Evolutionary conservation across 2,797 vertebrate genomes (phyloP), one percentile per base, ranked within the genome.

Genomic region (Sebastes cheni): DNA sequence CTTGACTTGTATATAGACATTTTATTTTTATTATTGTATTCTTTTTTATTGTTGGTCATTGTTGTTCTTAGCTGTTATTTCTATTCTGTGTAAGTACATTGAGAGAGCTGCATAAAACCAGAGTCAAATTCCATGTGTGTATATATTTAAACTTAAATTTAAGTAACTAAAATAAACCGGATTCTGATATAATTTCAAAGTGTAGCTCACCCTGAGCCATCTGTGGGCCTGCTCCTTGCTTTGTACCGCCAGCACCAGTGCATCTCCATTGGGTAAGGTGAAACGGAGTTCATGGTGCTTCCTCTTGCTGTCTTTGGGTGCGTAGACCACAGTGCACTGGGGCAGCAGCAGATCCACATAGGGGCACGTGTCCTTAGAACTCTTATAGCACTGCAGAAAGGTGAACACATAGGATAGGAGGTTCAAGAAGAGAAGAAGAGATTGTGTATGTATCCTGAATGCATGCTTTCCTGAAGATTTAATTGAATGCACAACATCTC

Each of bases 231-330:
- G 98, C 88, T 99, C 98, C 74, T 95, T 97, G 96, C 97, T 99
- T 90, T 99, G 98, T 66, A 98, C 97, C 0, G 98, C 98, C 86
- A 99, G 89, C 81, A 99, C 97, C 90, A 99, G 91, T 0, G 95
- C 93, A 71, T 99, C 98, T 0, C 97, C 95, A 2, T 97, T 97
- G 0, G 97, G 97, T 77, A 98, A 92, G 0, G 97, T 96, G 92
- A 99, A 99, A 9, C 97, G 96, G 52, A 99, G 96, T 91, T 99
- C 98, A 0, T 99, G 98, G 81, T 98, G 97, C 93, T 99, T 99
- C 85, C 97, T 97, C 59, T 97, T 96, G 79, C 97, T 96, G 1
- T 99, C 99, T 93, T 99, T 99, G 72, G 98, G 97, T 14, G 97
- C 92, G 0, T 99, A 99, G 87, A 96, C 95, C 75, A 99, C 97